Percentiles rank a stretch among this genome's conserved stretches.
Evolutionary conservation across 2,888 invertebrate genomes (phyloP).

Genomic region (Caenorhabditis panamensis): DNA sequence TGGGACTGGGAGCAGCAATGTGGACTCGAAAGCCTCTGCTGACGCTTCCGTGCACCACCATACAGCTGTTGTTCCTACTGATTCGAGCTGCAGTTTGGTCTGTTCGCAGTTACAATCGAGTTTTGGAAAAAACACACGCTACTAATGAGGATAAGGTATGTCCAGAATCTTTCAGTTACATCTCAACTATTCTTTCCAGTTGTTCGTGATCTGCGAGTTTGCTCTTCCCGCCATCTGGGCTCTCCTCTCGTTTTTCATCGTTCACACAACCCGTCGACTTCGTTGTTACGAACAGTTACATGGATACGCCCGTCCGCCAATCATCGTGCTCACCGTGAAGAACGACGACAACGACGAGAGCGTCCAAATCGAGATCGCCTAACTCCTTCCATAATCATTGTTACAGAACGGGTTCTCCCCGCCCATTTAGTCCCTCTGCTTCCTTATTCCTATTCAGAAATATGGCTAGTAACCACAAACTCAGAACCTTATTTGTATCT

Average conservation of each 20-base stretch:
- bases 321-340: slow-evolving; percentile 73
- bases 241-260: slow-evolving; percentile 68
- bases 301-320: slow-evolving; percentile 72
- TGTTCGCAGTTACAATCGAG: slow-evolving; percentile 62
- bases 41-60: slow-evolving; percentile 71
- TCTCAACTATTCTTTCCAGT: slow-evolving; percentile 40
- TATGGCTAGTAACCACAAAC: background rate
- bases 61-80: slow-evolving; percentile 70
- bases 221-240: slow-evolving; percentile 70
- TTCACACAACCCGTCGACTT: slow-evolving; percentile 67
- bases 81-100: slow-evolving; percentile 71
- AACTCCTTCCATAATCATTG: slow-evolving; percentile 41
- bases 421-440: slow-evolving; percentile 6
- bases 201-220: slow-evolving; percentile 72
- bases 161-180: background rate
- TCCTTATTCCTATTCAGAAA: background rate
- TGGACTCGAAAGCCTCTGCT: slow-evolving; percentile 73
- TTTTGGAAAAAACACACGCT: slow-evolving; percentile 58
- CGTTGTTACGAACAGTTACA: slow-evolving; percentile 69
- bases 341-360: slow-evolving; percentile 76
- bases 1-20: slow-evolving; percentile 75
- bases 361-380: slow-evolving; percentile 75
- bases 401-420: slow-evolving; percentile 52
- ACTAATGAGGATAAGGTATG: slow-evolving; percentile 68
- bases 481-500: background rate